Evolutionary conservation across 1,140 invertebrate genomes (phyloP).

Genomic region (Heliconius melpomene): DNA sequence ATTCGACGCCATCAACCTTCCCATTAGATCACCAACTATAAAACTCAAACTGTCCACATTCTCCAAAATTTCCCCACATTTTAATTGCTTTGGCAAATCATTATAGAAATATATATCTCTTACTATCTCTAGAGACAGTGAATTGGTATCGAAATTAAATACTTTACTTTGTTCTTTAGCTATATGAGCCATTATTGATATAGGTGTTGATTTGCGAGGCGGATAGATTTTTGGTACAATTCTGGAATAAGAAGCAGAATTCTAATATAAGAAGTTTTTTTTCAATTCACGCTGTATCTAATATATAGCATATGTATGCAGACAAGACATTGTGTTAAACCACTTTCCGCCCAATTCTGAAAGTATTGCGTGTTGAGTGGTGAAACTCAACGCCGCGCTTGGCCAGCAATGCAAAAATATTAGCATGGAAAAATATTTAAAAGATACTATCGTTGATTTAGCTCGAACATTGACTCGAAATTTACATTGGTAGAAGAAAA

Average conservation of each 20-base stretch:
- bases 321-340: too few species aligned
- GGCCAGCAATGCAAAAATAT: too few species aligned
- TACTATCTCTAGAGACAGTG: slow-evolving; percentile 56
- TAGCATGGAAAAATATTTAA: too few species aligned
- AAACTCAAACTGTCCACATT: slow-evolving; percentile 52
- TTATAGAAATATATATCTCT: slow-evolving; percentile 68
- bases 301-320: too few species aligned
- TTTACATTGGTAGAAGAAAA: too few species aligned
- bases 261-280: not conserved
- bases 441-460: too few species aligned
- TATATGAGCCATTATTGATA: slow-evolving; percentile 54
- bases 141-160: slow-evolving; percentile 50
- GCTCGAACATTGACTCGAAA: too few species aligned
- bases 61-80: slow-evolving; percentile 40
- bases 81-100: slow-evolving; percentile 67
- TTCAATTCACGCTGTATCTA: not conserved
- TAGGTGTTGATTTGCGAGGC: slow-evolving; percentile 49
- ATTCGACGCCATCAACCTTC: slow-evolving; percentile 78
- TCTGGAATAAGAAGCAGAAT: slow-evolving; percentile 41
- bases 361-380: too few species aligned
- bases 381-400: too few species aligned
- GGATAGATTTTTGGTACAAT: slow-evolving; percentile 61
- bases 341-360: too few species aligned
- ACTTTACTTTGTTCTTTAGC: slow-evolving; percentile 51
- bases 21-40: slow-evolving; percentile 59